Conservation (phyloP, 2,113 vertebrate genomes). For the Vimba vimba region DNA sequence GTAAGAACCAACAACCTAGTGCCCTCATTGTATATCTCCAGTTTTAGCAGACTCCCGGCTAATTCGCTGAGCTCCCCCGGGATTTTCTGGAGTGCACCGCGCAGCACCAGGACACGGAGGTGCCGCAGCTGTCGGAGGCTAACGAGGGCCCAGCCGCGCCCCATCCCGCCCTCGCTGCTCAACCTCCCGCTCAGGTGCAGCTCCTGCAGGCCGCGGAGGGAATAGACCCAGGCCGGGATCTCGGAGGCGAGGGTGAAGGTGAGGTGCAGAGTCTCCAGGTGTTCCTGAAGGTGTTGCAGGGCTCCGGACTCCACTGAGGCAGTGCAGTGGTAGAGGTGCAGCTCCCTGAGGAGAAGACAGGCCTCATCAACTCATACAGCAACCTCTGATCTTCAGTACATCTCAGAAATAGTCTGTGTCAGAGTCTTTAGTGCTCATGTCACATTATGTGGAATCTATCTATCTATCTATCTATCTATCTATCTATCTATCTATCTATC, state of each 20-base stretch:
- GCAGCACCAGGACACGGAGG: conserved; percentile 72
- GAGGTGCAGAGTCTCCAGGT: conserved; percentile 73
- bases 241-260: conserved; percentile 74
- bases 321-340: conserved; percentile 77
- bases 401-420: not conserved
- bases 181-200: conserved; percentile 76
- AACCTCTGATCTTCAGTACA: not conserved
- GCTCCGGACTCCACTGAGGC: conserved; percentile 72
- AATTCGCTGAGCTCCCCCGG: conserved; percentile 74
- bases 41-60: conserved; percentile 64
- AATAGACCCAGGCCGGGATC: conserved; percentile 76
- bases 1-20: conserved; percentile 70
- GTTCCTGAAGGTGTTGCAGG: conserved; percentile 71
- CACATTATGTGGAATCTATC: no score
- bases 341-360: conserved; percentile 66
- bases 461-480: not conserved
- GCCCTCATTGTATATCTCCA: conserved; percentile 77
- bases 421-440: no score
- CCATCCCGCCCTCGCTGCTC: conserved; percentile 67
- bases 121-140: conserved; percentile 71
- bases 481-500: not conserved
- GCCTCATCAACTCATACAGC: not conserved
- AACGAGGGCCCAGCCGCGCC: conserved; percentile 72
- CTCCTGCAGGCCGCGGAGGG: conserved; percentile 72
- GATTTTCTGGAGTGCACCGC: conserved; percentile 68